Evolutionary conservation across 2,113 vertebrate genomes (phyloP), one percentile per base, ranked within the genome.

Genomic region (Neodon shergylaensis): DNA sequence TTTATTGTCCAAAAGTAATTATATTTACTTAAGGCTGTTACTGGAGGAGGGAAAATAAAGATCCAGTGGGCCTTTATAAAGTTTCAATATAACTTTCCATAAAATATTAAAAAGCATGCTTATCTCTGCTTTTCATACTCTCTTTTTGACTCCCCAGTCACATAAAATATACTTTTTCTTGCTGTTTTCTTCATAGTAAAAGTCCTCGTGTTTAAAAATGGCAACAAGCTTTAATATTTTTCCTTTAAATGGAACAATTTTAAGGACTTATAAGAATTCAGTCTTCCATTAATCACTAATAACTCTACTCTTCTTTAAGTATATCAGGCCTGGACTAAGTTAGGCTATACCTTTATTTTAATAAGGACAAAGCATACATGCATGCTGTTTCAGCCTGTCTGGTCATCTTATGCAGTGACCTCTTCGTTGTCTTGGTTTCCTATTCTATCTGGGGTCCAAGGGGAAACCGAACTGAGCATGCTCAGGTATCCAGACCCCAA

Each of bases 1-100:
- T 93, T 97, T 97, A 96, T 92, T 98, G 81, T 95, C 92, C 93
- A 88, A 91, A 97, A 95, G 95, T 97, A 97, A 97, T 98, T 98
- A 91, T 85, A 88, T 98, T 96, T 97, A 96, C 97, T 94, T 95
- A 96, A 98, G 97, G 85, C 96, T 96, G 83, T 70, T 97, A 97
- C 70, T 94, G 86, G 31, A 94, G 94, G 94, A 97, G 94, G 88
- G 82, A 98, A 98, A 98, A 96, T 83, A 98, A 92, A 96, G 93
- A 89, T 88, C 95, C 82, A 81, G 11, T 78, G 96, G 94, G 58
- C 92, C 97, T 92, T 97, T 98, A 97, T 97, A 98, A 90, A 92
- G 49, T 70, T 98, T 97, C 88, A 96, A 94, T 97, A 74, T 61
- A 95, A 85, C 87, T 14, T 95, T 84, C 97, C 96, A 73, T 96